phyloP scores from a whole-genome alignment of 2,113 vertebrate species.

The Nothobranchius kuhntae region DNA sequence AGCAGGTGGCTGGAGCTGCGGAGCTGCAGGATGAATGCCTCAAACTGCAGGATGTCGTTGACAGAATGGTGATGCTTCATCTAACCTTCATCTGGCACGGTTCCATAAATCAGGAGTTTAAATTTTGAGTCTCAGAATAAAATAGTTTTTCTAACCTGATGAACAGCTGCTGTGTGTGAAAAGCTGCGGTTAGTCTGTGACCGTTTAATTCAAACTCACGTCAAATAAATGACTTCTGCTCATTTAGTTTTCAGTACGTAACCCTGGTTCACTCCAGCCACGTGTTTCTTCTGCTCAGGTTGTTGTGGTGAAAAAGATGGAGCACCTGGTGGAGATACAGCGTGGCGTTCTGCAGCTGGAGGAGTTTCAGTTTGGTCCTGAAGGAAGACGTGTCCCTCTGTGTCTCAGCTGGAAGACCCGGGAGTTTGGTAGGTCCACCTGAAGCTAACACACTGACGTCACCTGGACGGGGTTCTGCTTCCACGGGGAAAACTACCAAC shows the following conservation, averaged over 20 bases:
- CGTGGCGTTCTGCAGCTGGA: constrained; percentile 87
- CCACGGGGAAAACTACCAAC: no score
- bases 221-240: no score
- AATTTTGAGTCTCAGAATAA: no score
- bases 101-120: no score
- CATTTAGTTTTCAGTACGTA: no score
- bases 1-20: constrained; percentile 1
- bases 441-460: not conserved
- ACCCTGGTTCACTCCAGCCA: no score
- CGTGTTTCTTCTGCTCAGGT: constrained; percentile 38
- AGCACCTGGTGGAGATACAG: constrained; percentile 83
- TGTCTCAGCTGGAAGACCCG: constrained; percentile 88
- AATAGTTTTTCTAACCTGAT: no score
- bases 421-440: constrained; percentile 82
- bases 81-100: not conserved
- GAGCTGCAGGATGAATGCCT: constrained; percentile 82
- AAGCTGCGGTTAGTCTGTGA: no score
- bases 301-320: constrained; percentile 83
- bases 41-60: constrained; percentile 78
- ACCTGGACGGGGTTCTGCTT: no score
- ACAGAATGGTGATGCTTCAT: constrained; percentile 81
- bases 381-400: constrained; percentile 65
- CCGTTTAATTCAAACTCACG: no score
- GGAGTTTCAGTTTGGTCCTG: constrained; percentile 77
- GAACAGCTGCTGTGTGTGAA: no score